These are phyloP conservation scores for Pherbina coryleti DNA, from an alignment of 2,888 invertebrate species.

Conservation along the genomic window DNA sequence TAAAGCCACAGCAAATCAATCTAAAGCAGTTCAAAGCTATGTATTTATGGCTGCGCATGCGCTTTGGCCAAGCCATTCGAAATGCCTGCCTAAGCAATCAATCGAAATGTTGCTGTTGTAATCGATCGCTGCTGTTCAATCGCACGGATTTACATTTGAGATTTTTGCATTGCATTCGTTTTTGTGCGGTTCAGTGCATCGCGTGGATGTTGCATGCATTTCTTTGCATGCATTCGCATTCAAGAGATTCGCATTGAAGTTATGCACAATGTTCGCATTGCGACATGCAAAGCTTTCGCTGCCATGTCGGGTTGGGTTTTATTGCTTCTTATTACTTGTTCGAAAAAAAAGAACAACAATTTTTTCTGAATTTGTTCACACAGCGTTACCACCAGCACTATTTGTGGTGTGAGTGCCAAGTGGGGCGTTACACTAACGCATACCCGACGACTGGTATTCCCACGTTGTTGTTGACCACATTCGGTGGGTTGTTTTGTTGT, in stretches of 20 bases:
- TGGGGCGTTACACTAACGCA: constrained; percentile 5
- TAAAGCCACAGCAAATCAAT: background rate
- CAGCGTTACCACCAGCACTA: background rate
- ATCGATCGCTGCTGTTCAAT: constrained; percentile 9
- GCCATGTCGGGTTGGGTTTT: background rate
- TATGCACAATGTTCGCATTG: background rate
- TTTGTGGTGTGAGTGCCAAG: constrained; percentile 7
- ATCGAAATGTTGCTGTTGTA: constrained; percentile 1
- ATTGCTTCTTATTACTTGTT: background rate
- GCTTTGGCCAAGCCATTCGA: too few relatives aligned
- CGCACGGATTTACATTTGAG: background rate
- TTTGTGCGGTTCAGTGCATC: constrained; percentile 26
- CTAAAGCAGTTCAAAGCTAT: background rate
- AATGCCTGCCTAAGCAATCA: too few relatives aligned
- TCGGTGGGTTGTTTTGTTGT: background rate
- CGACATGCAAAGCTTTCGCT: constrained; percentile 11
- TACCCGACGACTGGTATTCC: constrained; percentile 19
- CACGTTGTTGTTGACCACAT: constrained; percentile 8
- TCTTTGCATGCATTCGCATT: background rate
- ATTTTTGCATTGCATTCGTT: background rate
- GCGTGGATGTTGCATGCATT: constrained; percentile 10
- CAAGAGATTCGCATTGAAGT: too few relatives aligned
- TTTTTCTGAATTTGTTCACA: background rate
- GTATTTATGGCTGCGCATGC: background rate
- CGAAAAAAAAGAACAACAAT: background rate